A percentile compares a stretch with the other conserved stretches of the same genome.
phyloP scores from a whole-genome alignment of 2,888 invertebrate genomes.

The Meganola albula region DNA sequence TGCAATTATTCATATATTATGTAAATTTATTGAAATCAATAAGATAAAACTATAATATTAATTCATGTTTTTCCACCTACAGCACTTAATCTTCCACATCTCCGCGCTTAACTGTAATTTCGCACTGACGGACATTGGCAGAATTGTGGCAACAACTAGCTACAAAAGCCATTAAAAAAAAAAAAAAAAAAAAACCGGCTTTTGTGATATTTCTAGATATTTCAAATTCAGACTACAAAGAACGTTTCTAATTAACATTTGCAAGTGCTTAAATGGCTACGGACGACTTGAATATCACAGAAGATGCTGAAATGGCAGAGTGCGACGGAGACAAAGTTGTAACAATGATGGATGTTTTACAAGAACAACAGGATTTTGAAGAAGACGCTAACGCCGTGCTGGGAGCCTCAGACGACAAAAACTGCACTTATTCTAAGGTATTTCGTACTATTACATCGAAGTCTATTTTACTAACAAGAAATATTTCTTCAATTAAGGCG shows the following conservation, averaged over 20 bases:
- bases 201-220: constrained; percentile 19
- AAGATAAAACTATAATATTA: too few species aligned
- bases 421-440: constrained; percentile 92
- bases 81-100: too few species aligned
- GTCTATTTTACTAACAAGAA: neutral
- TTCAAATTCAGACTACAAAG: neutral
- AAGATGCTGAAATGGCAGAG: constrained; percentile 61
- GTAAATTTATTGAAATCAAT: too few species aligned
- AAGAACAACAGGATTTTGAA: constrained; percentile 90
- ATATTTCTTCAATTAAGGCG: constrained; percentile 34
- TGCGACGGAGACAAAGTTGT: constrained; percentile 74
- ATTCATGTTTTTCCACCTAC: too few species aligned
- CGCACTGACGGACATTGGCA: too few species aligned
- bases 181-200: too few species aligned
- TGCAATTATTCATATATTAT: too few species aligned
- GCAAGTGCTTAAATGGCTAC: constrained; percentile 40
- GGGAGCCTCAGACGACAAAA: constrained; percentile 93
- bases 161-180: too few species aligned
- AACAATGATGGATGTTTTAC: constrained; percentile 92
- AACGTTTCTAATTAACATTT: constrained; percentile 1
- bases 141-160: too few species aligned
- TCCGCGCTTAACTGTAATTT: too few species aligned
- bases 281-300: constrained; percentile 39
- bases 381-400: constrained; percentile 94
- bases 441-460: neutral